Percentiles rank a stretch among this genome's conserved stretches.
These are phyloP conservation scores for Patella pellucida DNA, from an alignment of 2,888 invertebrate species.

Conservation along the genomic window DNA sequence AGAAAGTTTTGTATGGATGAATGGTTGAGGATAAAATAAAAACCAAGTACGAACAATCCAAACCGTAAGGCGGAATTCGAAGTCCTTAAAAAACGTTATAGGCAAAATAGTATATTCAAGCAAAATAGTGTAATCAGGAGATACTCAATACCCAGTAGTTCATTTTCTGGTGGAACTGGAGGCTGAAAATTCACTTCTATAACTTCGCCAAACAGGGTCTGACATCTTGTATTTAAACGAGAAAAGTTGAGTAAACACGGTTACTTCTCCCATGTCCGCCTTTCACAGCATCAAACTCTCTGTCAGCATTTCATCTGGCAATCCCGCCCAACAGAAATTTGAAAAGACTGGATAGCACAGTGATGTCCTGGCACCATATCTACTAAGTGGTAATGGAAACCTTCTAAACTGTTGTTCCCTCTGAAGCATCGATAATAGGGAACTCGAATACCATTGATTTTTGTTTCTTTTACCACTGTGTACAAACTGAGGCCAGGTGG, in stretches of 20 bases:
- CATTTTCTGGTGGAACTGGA: conserved; percentile 4
- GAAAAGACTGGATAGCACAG: not conserved
- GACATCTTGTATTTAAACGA: conserved; percentile 6
- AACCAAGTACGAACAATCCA: no score
- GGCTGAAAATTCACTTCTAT: not conserved
- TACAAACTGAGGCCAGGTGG: conserved; percentile 12
- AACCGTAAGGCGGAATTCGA: no score
- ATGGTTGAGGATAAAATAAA: no score
- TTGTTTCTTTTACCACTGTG: not conserved
- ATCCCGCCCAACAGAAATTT: conserved; percentile 15
- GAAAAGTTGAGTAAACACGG: not conserved
- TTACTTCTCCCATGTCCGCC: not conserved
- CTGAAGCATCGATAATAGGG: not conserved
- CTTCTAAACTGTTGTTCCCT: conserved; percentile 13
- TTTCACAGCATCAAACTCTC: conserved; percentile 8
- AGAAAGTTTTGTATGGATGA: not conserved
- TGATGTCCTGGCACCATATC: conserved; percentile 7
- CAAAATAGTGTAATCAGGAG: no score
- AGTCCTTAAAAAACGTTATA: no score
- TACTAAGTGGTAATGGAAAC: conserved; percentile 12
- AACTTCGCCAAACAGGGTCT: not conserved
- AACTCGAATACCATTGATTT: not conserved
- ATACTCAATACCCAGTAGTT: conserved; percentile 1
- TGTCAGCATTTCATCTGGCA: conserved; percentile 18
- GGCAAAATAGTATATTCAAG: no score